Evolutionary conservation across 1,140 invertebrate genomes (phyloP), one percentile per base, ranked within the genome.

Genomic region (Dendroctonus ponderosae): DNA sequence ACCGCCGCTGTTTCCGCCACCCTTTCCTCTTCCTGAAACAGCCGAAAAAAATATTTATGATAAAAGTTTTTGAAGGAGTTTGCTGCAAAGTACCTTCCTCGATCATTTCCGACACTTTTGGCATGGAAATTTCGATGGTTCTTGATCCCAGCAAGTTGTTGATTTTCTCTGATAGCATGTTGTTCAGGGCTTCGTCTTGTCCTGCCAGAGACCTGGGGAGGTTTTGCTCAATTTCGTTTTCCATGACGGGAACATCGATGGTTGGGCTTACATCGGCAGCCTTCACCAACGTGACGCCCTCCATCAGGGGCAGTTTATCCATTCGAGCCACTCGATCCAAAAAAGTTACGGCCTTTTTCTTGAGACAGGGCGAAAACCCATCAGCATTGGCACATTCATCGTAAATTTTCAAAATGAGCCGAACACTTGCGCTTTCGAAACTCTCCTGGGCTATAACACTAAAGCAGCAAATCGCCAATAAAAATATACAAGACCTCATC

Each of bases 331-430:
- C 80, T 48, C 89, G 81, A 65, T 91, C 89, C 61, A 91, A 86
- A 72, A 91, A 90, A 0, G 87, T 80, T 61, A 91, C 87, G 0
- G 89, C 89, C 73, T 91, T 91, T 76, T 89, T 90, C 79, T 91
- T 91, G n/a, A 91, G 77, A 75, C 90, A 91, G 11, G 87, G 85
- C 7, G 87, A 80, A 38, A 91, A 80, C 9, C 85, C 86, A 56
- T 84, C 81, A 0, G 83, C 73, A 62, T 80, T 80, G 57, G 81
- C 80, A 71, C 86, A 87, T 66, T 88, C 86, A 69, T 88, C 85
- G 69, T 86, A 87, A 59, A 87, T 80, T 72, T 82, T 82, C 50
- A 83, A 75, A 11, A 83, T 70, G 52, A 84, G 82, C 51, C 82
- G 81, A 69, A 85, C 76, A 40, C 86, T 85, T 37, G 80, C 73